Conservation (phyloP, 2,113 vertebrate species). For the Pitta sordida region DNA sequence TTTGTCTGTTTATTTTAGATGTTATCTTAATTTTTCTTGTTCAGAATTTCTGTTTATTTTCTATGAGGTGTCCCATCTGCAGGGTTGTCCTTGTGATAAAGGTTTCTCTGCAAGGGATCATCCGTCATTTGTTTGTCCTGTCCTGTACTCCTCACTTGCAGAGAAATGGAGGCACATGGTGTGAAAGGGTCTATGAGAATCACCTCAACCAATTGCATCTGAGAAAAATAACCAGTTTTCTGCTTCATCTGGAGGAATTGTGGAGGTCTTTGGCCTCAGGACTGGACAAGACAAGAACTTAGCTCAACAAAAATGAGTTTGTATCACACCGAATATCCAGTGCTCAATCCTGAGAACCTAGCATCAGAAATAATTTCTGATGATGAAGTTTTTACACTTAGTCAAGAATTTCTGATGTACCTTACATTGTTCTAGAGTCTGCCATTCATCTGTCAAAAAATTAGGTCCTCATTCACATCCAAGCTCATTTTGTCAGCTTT, state of each 20-base stretch:
- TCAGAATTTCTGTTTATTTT: neutral
- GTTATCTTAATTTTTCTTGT: neutral
- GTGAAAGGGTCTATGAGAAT: neutral
- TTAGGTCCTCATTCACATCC: neutral
- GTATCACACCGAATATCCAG: neutral
- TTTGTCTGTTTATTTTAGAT: neutral
- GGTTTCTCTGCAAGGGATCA: neutral
- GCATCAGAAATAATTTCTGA: neutral
- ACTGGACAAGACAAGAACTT: neutral
- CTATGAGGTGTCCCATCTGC: neutral
- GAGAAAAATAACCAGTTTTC: neutral
- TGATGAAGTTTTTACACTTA: neutral
- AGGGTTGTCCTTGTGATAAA: neutral
- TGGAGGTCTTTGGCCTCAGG: neutral
- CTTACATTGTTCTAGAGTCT: neutral
- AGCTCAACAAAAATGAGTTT: neutral
- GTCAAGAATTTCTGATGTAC: neutral
- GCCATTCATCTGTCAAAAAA: constrained; percentile 32
- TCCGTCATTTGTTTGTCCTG: neutral
- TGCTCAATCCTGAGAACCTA: neutral
- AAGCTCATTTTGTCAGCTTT: neutral
- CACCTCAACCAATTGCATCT: neutral
- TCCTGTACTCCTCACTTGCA: neutral
- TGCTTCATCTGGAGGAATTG: neutral
- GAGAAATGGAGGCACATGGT: neutral